These are phyloP conservation scores for Danio tinwini DNA, from an alignment of 2,797 vertebrate species.

Conservation along the genomic window DNA sequence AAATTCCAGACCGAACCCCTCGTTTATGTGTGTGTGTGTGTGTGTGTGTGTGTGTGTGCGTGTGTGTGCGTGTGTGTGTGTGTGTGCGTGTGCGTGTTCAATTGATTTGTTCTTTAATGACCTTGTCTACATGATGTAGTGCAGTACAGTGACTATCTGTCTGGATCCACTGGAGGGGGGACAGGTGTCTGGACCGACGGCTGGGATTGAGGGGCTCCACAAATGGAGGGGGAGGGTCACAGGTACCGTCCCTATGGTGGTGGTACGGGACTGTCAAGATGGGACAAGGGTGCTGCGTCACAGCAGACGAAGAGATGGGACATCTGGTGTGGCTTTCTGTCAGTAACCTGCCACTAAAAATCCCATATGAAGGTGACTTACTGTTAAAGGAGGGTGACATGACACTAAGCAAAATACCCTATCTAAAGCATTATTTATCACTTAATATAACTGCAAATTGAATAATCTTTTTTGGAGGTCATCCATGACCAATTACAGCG, in stretches of 20 bases:
- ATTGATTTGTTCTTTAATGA: constrained; percentile 63
- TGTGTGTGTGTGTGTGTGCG: too few species aligned
- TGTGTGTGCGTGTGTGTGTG: too few species aligned
- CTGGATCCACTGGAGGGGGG: constrained; percentile 30
- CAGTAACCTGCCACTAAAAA: constrained; percentile 1
- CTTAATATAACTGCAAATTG: constrained; percentile 42
- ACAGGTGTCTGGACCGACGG: constrained; percentile 37
- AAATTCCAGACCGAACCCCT: too few species aligned
- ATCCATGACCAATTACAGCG: constrained; percentile 39
- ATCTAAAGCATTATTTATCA: constrained; percentile 39
- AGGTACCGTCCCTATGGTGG: constrained; percentile 38
- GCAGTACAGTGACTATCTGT: constrained; percentile 44
- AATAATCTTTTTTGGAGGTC: constrained; percentile 41
- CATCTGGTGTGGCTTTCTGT: constrained; percentile 58
- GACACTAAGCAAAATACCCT: not conserved
- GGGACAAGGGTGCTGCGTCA: constrained; percentile 4
- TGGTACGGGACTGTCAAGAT: constrained; percentile 56
- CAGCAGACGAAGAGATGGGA: constrained; percentile 30
- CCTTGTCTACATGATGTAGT: constrained; percentile 66
- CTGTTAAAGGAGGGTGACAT: not conserved
- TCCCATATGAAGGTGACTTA: constrained; percentile 48
- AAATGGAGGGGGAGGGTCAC: constrained; percentile 20
- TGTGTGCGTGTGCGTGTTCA: constrained; percentile 9
- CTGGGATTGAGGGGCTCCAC: constrained; percentile 3
- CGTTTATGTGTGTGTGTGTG: too few species aligned